phyloP scores from a whole-genome alignment of 2,797 vertebrate species.

The Sebastiscus tertius region DNA sequence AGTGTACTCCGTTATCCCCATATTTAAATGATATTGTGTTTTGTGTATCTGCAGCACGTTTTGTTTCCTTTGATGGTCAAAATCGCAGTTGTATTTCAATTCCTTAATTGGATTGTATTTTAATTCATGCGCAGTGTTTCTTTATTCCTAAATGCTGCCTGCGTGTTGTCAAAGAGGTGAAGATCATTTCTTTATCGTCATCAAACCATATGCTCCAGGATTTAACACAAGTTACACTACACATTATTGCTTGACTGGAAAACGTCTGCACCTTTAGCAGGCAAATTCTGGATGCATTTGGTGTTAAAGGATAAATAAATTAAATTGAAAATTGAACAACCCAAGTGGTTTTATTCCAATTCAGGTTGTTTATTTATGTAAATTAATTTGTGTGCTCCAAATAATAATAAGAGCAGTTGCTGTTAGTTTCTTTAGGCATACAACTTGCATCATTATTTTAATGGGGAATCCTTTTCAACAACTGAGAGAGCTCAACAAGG shows the following conservation, averaged over 20 bases:
- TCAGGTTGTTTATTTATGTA: neutral
- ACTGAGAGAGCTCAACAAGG: neutral
- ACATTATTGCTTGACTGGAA: no score
- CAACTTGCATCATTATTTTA: neutral
- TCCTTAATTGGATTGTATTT: neutral
- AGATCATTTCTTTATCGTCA: neutral
- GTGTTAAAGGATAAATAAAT: neutral
- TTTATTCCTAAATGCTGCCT: neutral
- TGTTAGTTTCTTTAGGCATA: neutral
- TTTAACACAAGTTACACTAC: no score
- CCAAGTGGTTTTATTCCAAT: neutral
- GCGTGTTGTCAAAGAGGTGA: neutral
- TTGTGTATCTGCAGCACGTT: neutral
- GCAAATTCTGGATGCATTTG: neutral
- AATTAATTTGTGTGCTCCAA: neutral
- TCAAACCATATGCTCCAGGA: neutral
- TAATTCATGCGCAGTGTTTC: neutral
- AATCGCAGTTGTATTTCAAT: neutral
- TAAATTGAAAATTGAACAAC: accelerated
- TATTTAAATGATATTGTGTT: neutral
- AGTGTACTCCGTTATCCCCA: neutral
- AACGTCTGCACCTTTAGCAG: no score
- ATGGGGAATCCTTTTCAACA: neutral
- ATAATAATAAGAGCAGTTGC: neutral
- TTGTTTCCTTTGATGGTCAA: neutral